Base-by-base conservation (phyloP, 2,797 vertebrate genomes). In the Neopelma chrysocephalum region DNA sequence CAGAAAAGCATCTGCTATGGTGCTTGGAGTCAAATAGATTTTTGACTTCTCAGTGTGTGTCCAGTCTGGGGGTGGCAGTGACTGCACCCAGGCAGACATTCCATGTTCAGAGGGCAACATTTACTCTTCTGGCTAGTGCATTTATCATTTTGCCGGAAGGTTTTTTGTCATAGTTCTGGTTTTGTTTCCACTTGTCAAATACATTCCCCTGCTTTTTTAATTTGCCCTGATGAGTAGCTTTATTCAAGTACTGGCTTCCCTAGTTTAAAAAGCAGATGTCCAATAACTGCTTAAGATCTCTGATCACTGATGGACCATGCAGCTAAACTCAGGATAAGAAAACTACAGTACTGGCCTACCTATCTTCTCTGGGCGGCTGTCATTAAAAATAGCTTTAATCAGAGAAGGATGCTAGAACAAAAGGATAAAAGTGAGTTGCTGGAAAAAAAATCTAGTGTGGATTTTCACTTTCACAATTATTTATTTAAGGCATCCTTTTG, bases 401-500 rank as follows among this genome's bases (percentile, higher is more conserved):
- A 87, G 34, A 86, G 86, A 88, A 80, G 5, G 13, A 51, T 50
- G 43, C 22, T 48, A 68, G 36, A 90, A 80, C 0, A 1, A 65
- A 82, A 81, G 73, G 48, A 92, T 87, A 69, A 88, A 95, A 96
- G 51, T 32, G 14, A 86, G 13, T 53, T 75, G 38, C 36, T 78
- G 34, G 51, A 80, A 87, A 81, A 70, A 71, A 90, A 45, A 69
- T 31, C 45, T 47, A 20, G 29, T 58, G 20, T 6, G 16, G 45
- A 90, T 90, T 86, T 95, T 93, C 32, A 80, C n/a, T 88, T 90
- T 86, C 73, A 83, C 13, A 64, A 21, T 38, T 90, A 91, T 12
- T 9, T 90, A 90, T 96, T 88, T 78, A 90, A 53, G 61, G 16
- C 77, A 50, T n/a, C 61, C 2, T 71, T 94, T 78, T 64, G 23